These are phyloP conservation scores for Colossoma macropomum DNA, from an alignment of 2,113 vertebrate genomes.

Conservation along the genomic window DNA sequence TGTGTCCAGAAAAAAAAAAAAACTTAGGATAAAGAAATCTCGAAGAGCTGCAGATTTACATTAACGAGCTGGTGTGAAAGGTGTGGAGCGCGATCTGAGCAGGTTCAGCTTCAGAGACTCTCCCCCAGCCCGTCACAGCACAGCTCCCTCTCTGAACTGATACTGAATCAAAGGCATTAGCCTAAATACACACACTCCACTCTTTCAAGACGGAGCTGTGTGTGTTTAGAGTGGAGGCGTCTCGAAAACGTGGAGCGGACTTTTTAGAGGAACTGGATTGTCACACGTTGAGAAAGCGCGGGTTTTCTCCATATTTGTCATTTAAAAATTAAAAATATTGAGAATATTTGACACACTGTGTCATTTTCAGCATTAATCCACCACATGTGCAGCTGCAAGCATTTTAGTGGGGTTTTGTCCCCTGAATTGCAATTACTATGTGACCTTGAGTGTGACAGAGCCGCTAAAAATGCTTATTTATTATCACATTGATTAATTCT, in stretches of 20 bases:
- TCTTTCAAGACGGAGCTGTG: slow-evolving; percentile 26
- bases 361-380: too few relatives aligned
- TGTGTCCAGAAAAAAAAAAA: background rate
- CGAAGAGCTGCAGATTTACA: background rate
- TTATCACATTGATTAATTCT: too few relatives aligned
- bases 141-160: slow-evolving; percentile 49
- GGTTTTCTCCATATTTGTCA: too few relatives aligned
- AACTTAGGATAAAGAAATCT: background rate
- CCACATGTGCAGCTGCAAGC: too few relatives aligned
- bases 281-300: background rate
- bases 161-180: slow-evolving; percentile 56
- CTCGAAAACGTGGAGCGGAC: slow-evolving; percentile 29
- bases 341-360: too few relatives aligned
- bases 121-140: background rate
- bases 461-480: too few relatives aligned
- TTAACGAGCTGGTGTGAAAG: background rate
- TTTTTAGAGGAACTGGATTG: slow-evolving; percentile 16
- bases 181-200: slow-evolving; percentile 50
- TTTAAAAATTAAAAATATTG: too few relatives aligned
- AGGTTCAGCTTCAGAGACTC: background rate
- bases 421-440: too few relatives aligned
- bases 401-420: too few relatives aligned
- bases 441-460: too few relatives aligned
- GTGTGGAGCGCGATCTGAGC: background rate
- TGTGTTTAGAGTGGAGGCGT: background rate